Evolutionary conservation across 2,888 invertebrate species (phyloP).

Genomic region (Apodemia mormo): DNA sequence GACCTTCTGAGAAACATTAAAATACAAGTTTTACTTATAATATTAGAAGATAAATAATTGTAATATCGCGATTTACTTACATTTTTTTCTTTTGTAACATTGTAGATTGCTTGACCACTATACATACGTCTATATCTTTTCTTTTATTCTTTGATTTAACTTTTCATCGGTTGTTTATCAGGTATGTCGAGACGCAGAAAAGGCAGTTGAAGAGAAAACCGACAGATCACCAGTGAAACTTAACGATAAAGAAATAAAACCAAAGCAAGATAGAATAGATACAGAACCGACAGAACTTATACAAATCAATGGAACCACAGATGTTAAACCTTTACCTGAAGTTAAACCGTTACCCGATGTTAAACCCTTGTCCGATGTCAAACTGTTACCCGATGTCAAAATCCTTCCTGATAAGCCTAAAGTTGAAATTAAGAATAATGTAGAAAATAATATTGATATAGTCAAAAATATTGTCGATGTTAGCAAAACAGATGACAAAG

Average conservation of each 20-base stretch:
- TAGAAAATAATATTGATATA: constrained; percentile 16
- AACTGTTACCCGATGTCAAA: neutral
- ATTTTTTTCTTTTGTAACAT: too few relatives aligned
- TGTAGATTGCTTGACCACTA: too few relatives aligned
- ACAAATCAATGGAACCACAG: constrained; percentile 36
- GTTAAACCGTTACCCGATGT: constrained; percentile 19
- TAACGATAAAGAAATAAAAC: constrained; percentile 42
- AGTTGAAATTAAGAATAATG: constrained; percentile 15
- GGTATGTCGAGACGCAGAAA: constrained; percentile 74
- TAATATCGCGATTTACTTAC: too few relatives aligned
- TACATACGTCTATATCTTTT: too few relatives aligned
- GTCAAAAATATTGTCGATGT: constrained; percentile 15
- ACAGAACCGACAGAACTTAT: constrained; percentile 36
- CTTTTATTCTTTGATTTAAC: neutral
- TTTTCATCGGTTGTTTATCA: constrained; percentile 34
- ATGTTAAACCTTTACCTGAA: constrained; percentile 22
- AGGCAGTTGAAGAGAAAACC: constrained; percentile 64
- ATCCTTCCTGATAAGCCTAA: constrained; percentile 9
- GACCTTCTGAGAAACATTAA: too few relatives aligned
- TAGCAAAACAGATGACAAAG: constrained; percentile 21
- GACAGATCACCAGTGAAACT: constrained; percentile 44
- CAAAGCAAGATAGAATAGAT: constrained; percentile 46
- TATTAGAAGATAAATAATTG: too few relatives aligned
- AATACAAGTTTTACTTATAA: too few relatives aligned
- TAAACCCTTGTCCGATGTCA: neutral